Evolutionary conservation across 2,797 vertebrate genomes (phyloP).

Genomic region (Hephaestus fuliginosus): DNA sequence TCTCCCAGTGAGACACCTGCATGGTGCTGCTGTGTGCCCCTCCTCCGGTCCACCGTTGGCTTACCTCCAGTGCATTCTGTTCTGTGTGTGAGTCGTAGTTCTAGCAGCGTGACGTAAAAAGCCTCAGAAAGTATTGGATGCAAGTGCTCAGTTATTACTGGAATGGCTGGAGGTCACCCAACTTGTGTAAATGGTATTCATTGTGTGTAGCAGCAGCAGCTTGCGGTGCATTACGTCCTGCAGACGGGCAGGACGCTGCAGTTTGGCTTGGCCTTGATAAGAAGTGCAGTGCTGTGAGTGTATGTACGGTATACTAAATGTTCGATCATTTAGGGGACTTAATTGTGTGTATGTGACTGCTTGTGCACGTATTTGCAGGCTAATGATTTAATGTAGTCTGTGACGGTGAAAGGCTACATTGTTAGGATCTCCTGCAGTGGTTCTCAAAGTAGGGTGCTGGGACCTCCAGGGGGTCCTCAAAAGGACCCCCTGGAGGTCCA

Average conservation of each 20-base stretch:
- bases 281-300: slow-evolving; percentile 13
- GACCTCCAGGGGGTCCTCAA: background rate
- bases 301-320: slow-evolving; percentile 46
- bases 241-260: slow-evolving; percentile 20
- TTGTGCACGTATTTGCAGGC: slow-evolving; percentile 45
- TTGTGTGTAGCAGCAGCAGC: slow-evolving; percentile 34
- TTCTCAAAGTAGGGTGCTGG: slow-evolving; percentile 23
- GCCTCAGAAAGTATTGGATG: slow-evolving; percentile 29
- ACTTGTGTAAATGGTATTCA: slow-evolving; percentile 40
- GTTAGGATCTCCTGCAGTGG: slow-evolving; percentile 17
- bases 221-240: slow-evolving; percentile 21
- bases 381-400: slow-evolving; percentile 27
- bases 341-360: slow-evolving; percentile 28
- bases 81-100: slow-evolving; percentile 9
- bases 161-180: slow-evolving; percentile 61
- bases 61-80: slow-evolving; percentile 53
- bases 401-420: slow-evolving; percentile 17
- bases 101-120: slow-evolving; percentile 16
- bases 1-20: slow-evolving; percentile 82
- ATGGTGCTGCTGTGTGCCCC: slow-evolving; percentile 68
- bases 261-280: slow-evolving; percentile 47
- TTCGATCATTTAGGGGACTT: slow-evolving; percentile 49
- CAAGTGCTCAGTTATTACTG: slow-evolving; percentile 5
- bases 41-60: slow-evolving; percentile 27
- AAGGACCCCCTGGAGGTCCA: no score